Conservation (phyloP, 2,797 vertebrate species). For the Vespertilio murinus region DNA sequence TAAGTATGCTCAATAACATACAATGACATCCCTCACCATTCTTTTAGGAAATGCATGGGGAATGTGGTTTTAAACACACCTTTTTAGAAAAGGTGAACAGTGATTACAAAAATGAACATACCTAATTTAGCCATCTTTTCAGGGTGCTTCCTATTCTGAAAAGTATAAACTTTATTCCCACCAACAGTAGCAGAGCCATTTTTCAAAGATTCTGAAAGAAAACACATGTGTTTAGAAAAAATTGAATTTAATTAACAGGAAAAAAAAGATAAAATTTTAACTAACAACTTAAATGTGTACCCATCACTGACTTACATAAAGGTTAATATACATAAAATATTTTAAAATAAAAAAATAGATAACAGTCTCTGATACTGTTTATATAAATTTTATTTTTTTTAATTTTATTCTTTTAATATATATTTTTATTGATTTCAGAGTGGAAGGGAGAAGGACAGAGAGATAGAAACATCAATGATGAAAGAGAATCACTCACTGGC, state of each 20-base stretch:
- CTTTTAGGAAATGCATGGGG: not conserved
- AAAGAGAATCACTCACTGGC: too few species aligned
- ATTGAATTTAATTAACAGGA: not conserved
- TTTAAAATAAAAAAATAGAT: not conserved
- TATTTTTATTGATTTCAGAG: too few species aligned
- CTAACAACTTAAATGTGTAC: not conserved
- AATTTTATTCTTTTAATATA: not conserved
- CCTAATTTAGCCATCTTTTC: conserved; percentile 94
- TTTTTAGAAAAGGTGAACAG: not conserved
- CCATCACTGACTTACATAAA: not conserved
- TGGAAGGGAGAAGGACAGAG: too few species aligned
- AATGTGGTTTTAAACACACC: not conserved
- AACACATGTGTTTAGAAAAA: conserved; percentile 22
- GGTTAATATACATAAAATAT: conserved; percentile 11
- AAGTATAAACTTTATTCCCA: conserved; percentile 90
- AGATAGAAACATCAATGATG: too few species aligned
- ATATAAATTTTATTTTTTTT: not conserved
- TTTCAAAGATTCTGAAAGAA: conserved; percentile 85
- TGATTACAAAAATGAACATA: conserved; percentile 78
- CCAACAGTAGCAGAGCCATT: conserved; percentile 79
- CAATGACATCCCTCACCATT: not conserved
- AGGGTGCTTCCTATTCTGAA: conserved; percentile 90
- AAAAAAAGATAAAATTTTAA: not conserved
- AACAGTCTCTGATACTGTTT: not conserved
- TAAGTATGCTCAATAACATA: not conserved